Evolutionary conservation across 2,797 vertebrate genomes (phyloP).

Genomic region (Leptoclinus maculatus): DNA sequence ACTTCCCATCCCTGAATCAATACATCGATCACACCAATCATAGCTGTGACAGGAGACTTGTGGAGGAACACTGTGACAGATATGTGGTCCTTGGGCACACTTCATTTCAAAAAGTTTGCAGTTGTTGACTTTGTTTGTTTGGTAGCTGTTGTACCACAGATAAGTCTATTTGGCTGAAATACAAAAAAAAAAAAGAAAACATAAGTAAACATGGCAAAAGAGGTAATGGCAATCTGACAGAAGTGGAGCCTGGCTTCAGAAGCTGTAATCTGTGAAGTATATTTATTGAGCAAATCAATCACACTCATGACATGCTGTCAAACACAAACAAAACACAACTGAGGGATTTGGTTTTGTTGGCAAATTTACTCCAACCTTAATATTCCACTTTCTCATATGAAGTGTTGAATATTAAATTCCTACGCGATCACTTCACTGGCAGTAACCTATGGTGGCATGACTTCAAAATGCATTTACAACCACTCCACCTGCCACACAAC

Average conservation of each 20-base stretch:
- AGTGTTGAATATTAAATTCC: neutral
- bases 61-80: no score
- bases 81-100: neutral
- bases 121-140: neutral
- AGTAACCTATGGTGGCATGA: neutral
- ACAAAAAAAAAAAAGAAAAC: neutral
- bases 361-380: neutral
- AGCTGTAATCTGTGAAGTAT: neutral
- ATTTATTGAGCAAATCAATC: conserved; percentile 25
- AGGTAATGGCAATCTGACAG: neutral
- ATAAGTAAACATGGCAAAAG: conserved; percentile 5
- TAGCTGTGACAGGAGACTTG: no score
- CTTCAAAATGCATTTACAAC: conserved; percentile 28
- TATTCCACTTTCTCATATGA: neutral
- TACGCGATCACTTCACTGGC: neutral
- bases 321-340: neutral
- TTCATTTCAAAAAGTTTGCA: neutral
- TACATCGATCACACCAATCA: no score
- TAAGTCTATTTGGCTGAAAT: neutral
- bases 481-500: conserved; percentile 11
- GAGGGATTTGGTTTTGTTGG: neutral
- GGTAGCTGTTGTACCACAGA: neutral
- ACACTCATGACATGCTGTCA: neutral
- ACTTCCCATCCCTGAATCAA: neutral
- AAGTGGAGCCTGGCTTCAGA: conserved; percentile 1